Percentiles rank a stretch among this genome's conserved stretches.
Conservation (phyloP, 1,140 invertebrate genomes). For the Drosophila virilis region DNA sequence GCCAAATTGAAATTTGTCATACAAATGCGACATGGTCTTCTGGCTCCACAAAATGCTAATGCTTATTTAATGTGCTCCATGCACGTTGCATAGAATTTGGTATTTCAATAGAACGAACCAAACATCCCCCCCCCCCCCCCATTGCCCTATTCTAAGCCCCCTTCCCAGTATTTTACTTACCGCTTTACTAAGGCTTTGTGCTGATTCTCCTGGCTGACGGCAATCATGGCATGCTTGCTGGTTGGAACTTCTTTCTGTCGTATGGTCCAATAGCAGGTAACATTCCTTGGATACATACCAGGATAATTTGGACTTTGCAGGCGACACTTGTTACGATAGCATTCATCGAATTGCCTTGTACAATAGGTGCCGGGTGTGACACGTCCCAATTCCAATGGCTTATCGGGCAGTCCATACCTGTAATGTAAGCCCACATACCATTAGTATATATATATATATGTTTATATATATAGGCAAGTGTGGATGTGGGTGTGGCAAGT, state of each 20-base stretch:
- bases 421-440: constrained; percentile 24
- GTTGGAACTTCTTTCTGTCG: constrained; percentile 93
- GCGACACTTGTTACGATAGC: constrained; percentile 92
- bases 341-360: constrained; percentile 94
- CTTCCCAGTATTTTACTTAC: constrained; percentile 71
- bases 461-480: not conserved
- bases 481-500: constrained; percentile 5
- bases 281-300: constrained; percentile 94
- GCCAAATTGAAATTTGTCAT: constrained; percentile 79
- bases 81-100: constrained; percentile 56
- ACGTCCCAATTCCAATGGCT: constrained; percentile 90
- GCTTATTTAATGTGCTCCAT: constrained; percentile 76
- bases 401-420: constrained; percentile 88
- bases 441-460: constrained; percentile 21
- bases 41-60: constrained; percentile 58
- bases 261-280: constrained; percentile 92
- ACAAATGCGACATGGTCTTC: constrained; percentile 59
- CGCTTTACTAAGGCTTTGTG: constrained; percentile 90
- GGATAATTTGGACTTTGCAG: constrained; percentile 96
- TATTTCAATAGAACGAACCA: constrained; percentile 25
- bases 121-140: not conserved
- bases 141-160: not conserved
- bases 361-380: constrained; percentile 94
- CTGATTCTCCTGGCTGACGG: constrained; percentile 89
- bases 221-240: constrained; percentile 95